These are phyloP conservation scores for Aselliscus stoliczkanus DNA, from an alignment of 2,797 vertebrate species.

Conservation along the genomic window DNA sequence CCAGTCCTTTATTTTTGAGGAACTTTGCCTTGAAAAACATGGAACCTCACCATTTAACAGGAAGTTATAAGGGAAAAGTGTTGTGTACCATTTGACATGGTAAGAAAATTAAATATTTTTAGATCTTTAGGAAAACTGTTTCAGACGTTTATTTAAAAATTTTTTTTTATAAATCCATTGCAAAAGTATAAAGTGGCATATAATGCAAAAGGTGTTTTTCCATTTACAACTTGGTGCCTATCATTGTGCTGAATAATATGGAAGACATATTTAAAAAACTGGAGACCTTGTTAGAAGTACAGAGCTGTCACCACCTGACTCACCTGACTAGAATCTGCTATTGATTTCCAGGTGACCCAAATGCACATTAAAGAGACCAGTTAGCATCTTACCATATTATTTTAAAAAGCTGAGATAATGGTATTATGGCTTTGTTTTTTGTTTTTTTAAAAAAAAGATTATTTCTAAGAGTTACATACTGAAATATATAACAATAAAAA, in stretches of 20 bases:
- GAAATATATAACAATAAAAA: not conserved
- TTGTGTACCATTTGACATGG: not conserved
- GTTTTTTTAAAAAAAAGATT: not conserved
- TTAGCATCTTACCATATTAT: not conserved
- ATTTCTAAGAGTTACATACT: not conserved
- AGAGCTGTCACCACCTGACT: not conserved
- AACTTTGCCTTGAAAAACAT: conserved; percentile 11
- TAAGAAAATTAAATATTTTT: not conserved
- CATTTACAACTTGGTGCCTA: not conserved
- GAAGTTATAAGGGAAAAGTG: not conserved
- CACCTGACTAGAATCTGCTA: not conserved
- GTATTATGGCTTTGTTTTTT: not conserved
- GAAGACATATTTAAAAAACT: not conserved
- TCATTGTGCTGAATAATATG: not conserved
- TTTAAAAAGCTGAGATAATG: not conserved
- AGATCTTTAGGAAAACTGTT: not conserved
- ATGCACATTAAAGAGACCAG: not conserved
- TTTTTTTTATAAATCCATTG: not conserved
- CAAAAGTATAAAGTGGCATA: not conserved
- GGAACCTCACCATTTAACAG: not conserved
- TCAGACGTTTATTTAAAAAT: not conserved
- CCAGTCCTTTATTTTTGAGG: not conserved
- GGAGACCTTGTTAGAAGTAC: not conserved
- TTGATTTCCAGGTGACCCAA: not conserved
- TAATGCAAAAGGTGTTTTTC: conserved; percentile 17